A percentile compares a stretch with the other conserved stretches of the same genome.
Evolutionary conservation across 1,140 invertebrate genomes (phyloP).

Genomic region (Macrotrachela quadricornifera): DNA sequence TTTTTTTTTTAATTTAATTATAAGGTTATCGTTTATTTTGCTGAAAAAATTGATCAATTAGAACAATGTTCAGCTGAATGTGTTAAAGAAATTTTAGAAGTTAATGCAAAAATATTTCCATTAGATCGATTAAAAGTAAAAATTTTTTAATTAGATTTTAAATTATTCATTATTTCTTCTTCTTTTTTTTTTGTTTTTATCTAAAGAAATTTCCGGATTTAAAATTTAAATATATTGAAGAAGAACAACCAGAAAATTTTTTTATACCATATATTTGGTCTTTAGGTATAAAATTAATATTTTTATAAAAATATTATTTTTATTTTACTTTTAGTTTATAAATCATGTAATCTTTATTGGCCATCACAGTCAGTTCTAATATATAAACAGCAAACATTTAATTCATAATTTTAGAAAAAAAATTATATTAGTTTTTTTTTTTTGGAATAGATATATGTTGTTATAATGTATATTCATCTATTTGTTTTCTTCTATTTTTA

Average conservation of each 20-base stretch:
- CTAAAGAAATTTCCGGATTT: conserved; percentile 97
- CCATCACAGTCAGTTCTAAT: no score
- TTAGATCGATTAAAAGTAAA: conserved; percentile 65
- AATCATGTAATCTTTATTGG: conserved; percentile 58
- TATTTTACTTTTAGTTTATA: conserved; percentile 40
- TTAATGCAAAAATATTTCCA: conserved; percentile 64
- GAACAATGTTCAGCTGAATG: conserved; percentile 54
- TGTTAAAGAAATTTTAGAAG: conserved; percentile 61
- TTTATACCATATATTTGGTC: conserved; percentile 98
- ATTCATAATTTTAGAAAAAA: no score
- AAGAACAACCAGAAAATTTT: conserved; percentile 92
- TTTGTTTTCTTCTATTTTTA: no score
- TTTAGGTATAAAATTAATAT: no score
- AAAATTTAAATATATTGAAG: conserved; percentile 96
- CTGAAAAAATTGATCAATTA: conserved; percentile 46
- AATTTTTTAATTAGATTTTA: neutral
- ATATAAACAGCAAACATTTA: no score
- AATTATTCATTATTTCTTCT: no score
- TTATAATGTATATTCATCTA: no score
- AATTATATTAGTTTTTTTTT: no score
- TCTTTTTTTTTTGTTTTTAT: no score
- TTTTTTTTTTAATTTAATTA: neutral
- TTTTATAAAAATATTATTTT: no score
- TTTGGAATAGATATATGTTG: no score
- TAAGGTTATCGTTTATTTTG: conserved; percentile 54